Percentiles rank a stretch among this genome's conserved stretches.
phyloP scores from a whole-genome alignment of 2,888 invertebrate species.

The Smittia aterrima region DNA sequence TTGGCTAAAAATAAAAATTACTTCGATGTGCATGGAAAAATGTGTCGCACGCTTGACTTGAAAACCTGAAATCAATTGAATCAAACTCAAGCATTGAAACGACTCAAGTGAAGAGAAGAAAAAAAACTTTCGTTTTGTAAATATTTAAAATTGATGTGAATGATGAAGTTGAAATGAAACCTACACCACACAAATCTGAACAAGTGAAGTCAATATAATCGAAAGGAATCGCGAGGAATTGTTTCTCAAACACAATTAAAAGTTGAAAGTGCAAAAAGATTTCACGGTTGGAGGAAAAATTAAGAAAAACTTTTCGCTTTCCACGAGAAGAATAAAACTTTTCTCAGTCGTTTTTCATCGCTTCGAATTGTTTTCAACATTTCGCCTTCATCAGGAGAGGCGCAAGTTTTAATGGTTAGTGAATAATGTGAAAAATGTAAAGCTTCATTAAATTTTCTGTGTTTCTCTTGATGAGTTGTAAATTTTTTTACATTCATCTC shows the following conservation, averaged over 20 bases:
- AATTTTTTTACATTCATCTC: not conserved
- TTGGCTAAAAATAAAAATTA: not conserved
- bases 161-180: not conserved
- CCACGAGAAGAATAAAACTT: not conserved
- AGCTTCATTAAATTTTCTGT: constrained; percentile 23
- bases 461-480: not conserved
- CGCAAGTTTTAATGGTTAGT: constrained; percentile 17
- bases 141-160: constrained; percentile 9
- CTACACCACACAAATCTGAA: not conserved
- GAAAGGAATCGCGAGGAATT: not conserved
- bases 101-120: too few relatives aligned
- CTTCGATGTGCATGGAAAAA: not conserved
- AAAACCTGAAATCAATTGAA: too few relatives aligned
- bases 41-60: too few relatives aligned
- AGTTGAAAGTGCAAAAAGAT: constrained; percentile 1
- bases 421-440: constrained; percentile 8
- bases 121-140: not conserved
- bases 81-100: too few relatives aligned
- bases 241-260: not conserved
- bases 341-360: constrained; percentile 9
- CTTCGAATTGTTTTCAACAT: not conserved
- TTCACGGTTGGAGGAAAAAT: not conserved
- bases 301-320: constrained; percentile 10
- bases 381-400: not conserved
- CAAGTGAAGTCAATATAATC: not conserved